Evolutionary conservation across 2,113 vertebrate species (phyloP).

Genomic region (Trogon surrucura): DNA sequence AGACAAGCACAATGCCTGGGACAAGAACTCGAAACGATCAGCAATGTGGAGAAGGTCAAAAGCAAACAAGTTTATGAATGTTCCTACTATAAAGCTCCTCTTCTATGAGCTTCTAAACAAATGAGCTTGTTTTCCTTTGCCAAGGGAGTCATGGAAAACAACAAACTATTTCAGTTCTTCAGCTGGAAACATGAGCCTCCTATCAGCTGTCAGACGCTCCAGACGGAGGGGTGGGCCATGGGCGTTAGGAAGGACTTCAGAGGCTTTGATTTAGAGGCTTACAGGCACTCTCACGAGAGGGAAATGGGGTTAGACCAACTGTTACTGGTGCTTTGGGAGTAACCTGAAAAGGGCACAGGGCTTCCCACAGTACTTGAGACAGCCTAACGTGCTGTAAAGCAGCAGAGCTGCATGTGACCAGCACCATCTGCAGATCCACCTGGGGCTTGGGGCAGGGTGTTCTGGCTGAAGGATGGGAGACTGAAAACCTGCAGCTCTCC

Average conservation of each 20-base stretch:
- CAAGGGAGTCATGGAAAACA: slow-evolving; percentile 42
- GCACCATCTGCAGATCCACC: neutral
- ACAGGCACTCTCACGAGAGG: neutral
- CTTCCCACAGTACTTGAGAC: neutral
- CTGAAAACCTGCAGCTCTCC: neutral
- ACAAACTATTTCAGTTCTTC: slow-evolving; percentile 42
- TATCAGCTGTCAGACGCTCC: slow-evolving; percentile 17
- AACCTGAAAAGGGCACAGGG: neutral
- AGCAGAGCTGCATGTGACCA: neutral
- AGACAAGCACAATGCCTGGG: neutral
- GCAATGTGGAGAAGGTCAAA: slow-evolving; percentile 52
- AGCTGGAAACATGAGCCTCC: slow-evolving; percentile 41
- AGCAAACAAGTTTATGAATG: slow-evolving; percentile 66
- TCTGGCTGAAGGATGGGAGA: neutral
- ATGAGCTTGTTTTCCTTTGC: slow-evolving; percentile 33
- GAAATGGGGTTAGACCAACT: neutral
- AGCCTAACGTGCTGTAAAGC: neutral
- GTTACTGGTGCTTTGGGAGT: neutral
- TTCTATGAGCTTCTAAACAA: slow-evolving; percentile 59
- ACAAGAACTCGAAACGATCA: slow-evolving; percentile 20
- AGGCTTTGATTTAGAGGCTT: neutral
- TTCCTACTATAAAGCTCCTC: slow-evolving; percentile 48
- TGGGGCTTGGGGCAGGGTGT: neutral
- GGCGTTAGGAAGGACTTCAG: neutral
- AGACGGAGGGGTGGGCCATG: neutral